Evolutionary conservation across 2,888 invertebrate genomes (phyloP).

Genomic region (Exocentrus adspersus): DNA sequence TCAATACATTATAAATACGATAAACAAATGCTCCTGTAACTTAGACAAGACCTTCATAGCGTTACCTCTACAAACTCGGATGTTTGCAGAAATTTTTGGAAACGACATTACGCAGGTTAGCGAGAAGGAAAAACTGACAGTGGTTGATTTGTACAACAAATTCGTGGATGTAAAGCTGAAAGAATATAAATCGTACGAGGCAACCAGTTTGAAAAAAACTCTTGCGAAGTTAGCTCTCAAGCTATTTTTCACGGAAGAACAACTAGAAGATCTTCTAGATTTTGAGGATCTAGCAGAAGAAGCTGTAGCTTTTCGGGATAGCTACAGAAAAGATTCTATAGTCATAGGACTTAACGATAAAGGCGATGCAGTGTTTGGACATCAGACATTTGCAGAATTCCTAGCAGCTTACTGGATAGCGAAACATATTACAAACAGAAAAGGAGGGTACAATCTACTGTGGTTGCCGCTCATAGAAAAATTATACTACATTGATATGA

Average conservation of each 20-base stretch:
- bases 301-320: constrained; percentile 16
- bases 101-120: constrained; percentile 14
- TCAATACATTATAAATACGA: constrained; percentile 13
- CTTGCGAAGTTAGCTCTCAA: constrained; percentile 22
- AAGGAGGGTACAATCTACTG: constrained; percentile 3
- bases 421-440: constrained; percentile 17
- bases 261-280: constrained; percentile 16
- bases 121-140: constrained; percentile 18
- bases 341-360: constrained; percentile 21
- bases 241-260: constrained; percentile 17
- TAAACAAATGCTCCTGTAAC: constrained; percentile 11
- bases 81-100: constrained; percentile 27
- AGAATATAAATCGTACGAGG: constrained; percentile 26
- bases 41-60: constrained; percentile 15
- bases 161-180: constrained; percentile 24
- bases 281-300: constrained; percentile 24
- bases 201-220: constrained; percentile 18
- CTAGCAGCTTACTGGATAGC: constrained; percentile 26
- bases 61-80: constrained; percentile 22
- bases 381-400: constrained; percentile 25
- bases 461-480: constrained; percentile 21
- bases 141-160: constrained; percentile 21
- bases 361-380: constrained; percentile 25
- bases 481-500: constrained; percentile 20
- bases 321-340: constrained; percentile 23